Evolutionary conservation across 2,888 invertebrate species (phyloP).

Genomic region (Bellardia pandia): DNA sequence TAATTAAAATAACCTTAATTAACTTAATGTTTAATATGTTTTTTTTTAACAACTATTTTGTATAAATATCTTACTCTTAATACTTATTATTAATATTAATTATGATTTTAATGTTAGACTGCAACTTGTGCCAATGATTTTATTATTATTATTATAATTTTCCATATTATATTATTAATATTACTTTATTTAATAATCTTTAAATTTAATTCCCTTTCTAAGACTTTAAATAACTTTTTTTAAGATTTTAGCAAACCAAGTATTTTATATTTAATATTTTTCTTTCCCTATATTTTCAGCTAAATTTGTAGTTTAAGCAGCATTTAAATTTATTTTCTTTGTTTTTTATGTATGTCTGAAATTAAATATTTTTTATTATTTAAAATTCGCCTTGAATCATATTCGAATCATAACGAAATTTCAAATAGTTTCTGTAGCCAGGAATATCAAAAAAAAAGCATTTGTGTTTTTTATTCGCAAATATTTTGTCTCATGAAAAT

Average conservation of each 20-base stretch:
- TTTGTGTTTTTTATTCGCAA: slow-evolving; percentile 54
- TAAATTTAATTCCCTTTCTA: slow-evolving; percentile 22
- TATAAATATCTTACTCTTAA: slow-evolving; percentile 70
- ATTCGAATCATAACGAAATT: too few relatives aligned
- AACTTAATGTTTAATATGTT: slow-evolving; percentile 45
- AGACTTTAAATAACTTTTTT: slow-evolving; percentile 2
- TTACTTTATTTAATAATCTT: neutral
- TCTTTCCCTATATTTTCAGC: slow-evolving; percentile 81
- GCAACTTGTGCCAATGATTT: slow-evolving; percentile 84
- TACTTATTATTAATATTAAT: slow-evolving; percentile 48
- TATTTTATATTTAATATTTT: slow-evolving; percentile 63
- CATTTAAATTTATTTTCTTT: slow-evolving; percentile 51
- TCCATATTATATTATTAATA: slow-evolving; percentile 73
- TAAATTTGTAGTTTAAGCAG: slow-evolving; percentile 79
- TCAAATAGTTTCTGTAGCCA: slow-evolving; percentile 20
- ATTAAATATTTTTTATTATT: slow-evolving; percentile 28
- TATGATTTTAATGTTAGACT: slow-evolving; percentile 78
- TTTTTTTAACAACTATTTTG: slow-evolving; percentile 44
- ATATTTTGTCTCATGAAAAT: neutral
- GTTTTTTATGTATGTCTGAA: slow-evolving; percentile 7
- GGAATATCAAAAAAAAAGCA: neutral
- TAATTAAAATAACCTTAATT: neutral
- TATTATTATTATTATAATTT: slow-evolving; percentile 68
- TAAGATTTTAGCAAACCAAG: slow-evolving; percentile 33
- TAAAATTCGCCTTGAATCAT: slow-evolving; percentile 4